Evolutionary conservation across 2,797 vertebrate species (phyloP), one percentile per base, ranked within the genome.

Genomic region (Scomberomorus guttatus): DNA sequence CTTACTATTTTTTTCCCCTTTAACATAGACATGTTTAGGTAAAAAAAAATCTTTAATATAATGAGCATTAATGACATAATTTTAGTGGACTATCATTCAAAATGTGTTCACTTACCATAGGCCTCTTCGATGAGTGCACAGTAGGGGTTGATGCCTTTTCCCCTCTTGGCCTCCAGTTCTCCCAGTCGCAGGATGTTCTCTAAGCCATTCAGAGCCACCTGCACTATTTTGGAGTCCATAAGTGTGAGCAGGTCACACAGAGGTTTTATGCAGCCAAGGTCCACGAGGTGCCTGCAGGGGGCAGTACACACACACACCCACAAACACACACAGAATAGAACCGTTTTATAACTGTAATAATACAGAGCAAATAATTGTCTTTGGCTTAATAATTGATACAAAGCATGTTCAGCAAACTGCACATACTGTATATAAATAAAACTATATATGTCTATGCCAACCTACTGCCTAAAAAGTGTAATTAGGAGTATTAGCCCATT

Each of bases 191-290:
- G 93, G 92, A 99, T 99, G 89, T 99, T 99, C 93, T 99, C 98
- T 61, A 99, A 93, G 63, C 98, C 98, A 60, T 97, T 99, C 65
- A 99, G 93, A 20, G 98, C 97, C 89, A 99, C 98, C 83, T 99
- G 98, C 81, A 99, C 97, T 44, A 99, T 99, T 95, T 99, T 99
- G 73, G 97, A 97, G 91, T 99, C 98, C 98, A 99, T 98, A 75
- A 99, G 96, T 1, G 98, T 99, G 80, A 99, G 97, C 68, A 99
- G 96, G 92, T 99, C 98, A 42, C 98, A 99, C 66, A 99, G 95
- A 4, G 98, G 98, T 91, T 99, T 98, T 91, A 99, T 98, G 86
- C 98, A 99, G 69, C 98, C 97, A 39, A 98, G 94, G 74, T 98
- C 97, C 90, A 99, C 98, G 20, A 99, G 94, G 88, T 98, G 97